Base-by-base conservation (phyloP, 2,797 vertebrate genomes). In the Chromobotia macracanthus region DNA sequence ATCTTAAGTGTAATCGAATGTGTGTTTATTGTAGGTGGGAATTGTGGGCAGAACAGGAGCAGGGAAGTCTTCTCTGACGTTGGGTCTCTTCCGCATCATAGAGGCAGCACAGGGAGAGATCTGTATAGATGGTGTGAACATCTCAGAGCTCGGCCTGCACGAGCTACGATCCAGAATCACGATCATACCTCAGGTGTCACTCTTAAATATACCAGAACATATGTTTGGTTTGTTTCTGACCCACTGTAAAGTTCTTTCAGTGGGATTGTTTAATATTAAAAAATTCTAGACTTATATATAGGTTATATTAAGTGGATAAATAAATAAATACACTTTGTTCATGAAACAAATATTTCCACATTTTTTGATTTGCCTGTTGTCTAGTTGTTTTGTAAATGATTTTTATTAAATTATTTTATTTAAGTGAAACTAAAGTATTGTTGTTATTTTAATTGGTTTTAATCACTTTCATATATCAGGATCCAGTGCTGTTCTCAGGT, bases 41-140 rank as follows among this genome's bases (percentile, higher is more conserved):
- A 97, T 99, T 6, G 97, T 99, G 77, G 97, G 97, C 1, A 93
- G 97, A 66, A 98, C 97, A 0, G 97, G 97, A 82, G 97, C 97
- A 0, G 97, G 97, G 10, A 99, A 98, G 88, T 99, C 97, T 0
- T 98, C 97, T 0, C 91, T 99, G 1, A 97, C 95, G 0, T 91
- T 99, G 63, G 97, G 96, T 1, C 89, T 99, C 78, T 99, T 99
- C 89, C 94, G 97, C 2, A 97, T 99, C 88, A 96, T 95, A 0
- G 97, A 99, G 86, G 94, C 96, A 0, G 89, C 95, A 0, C 89
- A 94, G 78, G 97, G 97, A 0, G 91, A 95, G 63, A 97, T 99
- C 80, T 65, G 93, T 15, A 95, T 99, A 0, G 97, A 99, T 23
- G 95, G 92, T 0, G 15, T 96, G 28, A 93, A 97, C 89, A 95